A percentile compares a stretch with the other conserved stretches of the same genome.
phyloP scores from a whole-genome alignment of 2,113 vertebrate species.

The Lethenteron camtschaticum region DNA sequence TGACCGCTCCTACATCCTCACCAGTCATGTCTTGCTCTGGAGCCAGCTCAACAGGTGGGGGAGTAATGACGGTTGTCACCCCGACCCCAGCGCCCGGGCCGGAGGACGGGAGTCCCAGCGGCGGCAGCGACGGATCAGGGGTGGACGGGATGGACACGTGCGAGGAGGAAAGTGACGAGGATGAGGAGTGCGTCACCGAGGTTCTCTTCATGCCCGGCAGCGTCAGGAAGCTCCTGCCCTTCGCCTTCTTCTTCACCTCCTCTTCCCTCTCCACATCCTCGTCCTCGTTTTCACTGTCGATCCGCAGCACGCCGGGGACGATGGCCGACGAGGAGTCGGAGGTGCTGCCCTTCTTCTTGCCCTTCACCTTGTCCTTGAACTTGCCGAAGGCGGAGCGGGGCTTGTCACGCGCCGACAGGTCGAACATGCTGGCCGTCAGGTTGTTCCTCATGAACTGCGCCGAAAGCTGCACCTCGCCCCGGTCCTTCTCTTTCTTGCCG shows the following conservation, averaged over 20 bases:
- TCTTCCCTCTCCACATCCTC: neutral
- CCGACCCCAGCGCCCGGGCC: neutral
- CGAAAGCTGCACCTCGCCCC: slow-evolving; percentile 62
- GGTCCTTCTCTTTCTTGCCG: slow-evolving; percentile 83
- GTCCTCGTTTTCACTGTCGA: slow-evolving; percentile 23
- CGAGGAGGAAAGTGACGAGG: neutral
- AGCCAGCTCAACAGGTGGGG: neutral
- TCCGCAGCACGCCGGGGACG: slow-evolving; percentile 31
- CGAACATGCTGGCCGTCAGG: slow-evolving; percentile 89
- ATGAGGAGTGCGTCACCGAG: neutral
- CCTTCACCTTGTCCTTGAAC: slow-evolving; percentile 69
- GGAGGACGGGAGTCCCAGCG: neutral
- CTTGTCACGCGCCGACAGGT: slow-evolving; percentile 77
- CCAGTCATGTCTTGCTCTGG: neutral
- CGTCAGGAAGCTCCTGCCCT: neutral
- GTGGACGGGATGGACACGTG: too few relatives aligned
- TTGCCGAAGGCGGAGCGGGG: slow-evolving; percentile 50
- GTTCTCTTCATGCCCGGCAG: neutral
- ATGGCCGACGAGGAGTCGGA: slow-evolving; percentile 50
- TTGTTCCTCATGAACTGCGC: slow-evolving; percentile 66
- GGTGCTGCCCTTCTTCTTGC: slow-evolving; percentile 28
- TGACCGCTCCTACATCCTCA: neutral
- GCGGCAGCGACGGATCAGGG: neutral
- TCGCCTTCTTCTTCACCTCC: neutral
- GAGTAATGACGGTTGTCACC: neutral